A percentile compares a stretch with the other conserved stretches of the same genome.
phyloP scores from a whole-genome alignment of 2,113 vertebrate species.

The Microtus richardsoni region DNA sequence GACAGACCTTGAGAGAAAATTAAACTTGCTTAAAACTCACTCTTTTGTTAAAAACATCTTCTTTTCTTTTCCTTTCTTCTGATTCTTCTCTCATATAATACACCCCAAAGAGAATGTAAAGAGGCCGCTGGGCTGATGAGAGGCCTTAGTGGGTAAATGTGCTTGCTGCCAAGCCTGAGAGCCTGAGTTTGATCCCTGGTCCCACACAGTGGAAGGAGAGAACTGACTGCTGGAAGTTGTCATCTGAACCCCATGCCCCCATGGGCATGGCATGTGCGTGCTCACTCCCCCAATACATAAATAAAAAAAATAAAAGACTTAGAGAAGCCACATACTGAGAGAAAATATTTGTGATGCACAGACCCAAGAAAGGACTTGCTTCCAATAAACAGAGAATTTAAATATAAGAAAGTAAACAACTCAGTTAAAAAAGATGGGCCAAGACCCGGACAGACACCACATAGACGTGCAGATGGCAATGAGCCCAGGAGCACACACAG shows the following conservation, averaged over 20 bases:
- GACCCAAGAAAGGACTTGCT: neutral
- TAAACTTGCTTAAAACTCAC: neutral
- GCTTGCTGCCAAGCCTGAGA: neutral
- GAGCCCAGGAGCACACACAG: neutral
- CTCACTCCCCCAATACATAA: neutral
- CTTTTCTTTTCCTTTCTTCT: neutral
- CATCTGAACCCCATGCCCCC: too few species aligned
- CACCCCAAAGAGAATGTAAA: neutral
- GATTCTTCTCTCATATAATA: neutral
- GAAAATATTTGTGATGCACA: neutral
- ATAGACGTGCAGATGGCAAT: neutral
- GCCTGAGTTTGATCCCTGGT: neutral
- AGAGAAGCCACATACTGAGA: neutral
- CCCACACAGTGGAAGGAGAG: neutral
- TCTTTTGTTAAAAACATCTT: neutral
- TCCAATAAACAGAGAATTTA: neutral
- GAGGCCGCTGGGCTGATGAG: neutral
- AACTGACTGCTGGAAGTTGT: neutral
- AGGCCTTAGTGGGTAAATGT: neutral
- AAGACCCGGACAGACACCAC: neutral
- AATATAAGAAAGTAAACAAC: constrained; percentile 2
- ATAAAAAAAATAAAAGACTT: neutral
- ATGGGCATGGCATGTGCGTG: neutral
- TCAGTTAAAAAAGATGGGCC: neutral
- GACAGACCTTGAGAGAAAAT: neutral